These are phyloP conservation scores for Bothrops jararaca DNA, from an alignment of 2,113 vertebrate genomes.

Conservation along the genomic window DNA sequence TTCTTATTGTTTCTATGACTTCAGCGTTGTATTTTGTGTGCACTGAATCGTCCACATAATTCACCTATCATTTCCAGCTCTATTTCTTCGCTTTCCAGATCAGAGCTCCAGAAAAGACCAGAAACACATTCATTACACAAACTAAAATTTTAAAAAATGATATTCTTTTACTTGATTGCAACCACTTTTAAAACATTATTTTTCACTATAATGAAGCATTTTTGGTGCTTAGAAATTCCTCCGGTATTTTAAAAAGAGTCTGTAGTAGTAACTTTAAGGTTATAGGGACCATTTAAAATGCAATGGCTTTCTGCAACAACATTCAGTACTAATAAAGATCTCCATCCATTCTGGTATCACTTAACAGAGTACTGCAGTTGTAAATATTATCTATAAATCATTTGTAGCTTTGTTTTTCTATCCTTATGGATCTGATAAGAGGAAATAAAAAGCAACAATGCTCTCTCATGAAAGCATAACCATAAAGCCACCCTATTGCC, in stretches of 20 bases:
- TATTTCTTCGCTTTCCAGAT: background rate
- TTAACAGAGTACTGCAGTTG: constrained; percentile 32
- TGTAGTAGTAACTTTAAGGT: background rate
- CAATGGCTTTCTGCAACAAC: background rate
- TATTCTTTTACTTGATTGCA: background rate
- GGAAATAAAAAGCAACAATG: background rate
- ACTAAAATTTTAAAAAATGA: background rate
- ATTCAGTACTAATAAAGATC: background rate
- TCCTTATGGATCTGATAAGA: constrained; percentile 24
- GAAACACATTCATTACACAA: background rate
- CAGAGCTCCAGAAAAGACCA: background rate
- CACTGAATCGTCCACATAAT: background rate
- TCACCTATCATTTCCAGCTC: background rate
- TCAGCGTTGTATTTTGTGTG: background rate
- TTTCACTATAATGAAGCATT: background rate
- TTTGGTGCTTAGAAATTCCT: background rate
- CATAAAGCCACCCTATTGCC: background rate
- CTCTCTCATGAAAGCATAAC: constrained; percentile 4
- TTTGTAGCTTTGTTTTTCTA: constrained; percentile 15
- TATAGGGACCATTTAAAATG: rapidly evolving
- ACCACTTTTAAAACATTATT: background rate
- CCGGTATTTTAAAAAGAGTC: rapidly evolving
- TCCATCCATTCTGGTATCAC: background rate
- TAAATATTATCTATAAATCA: constrained; percentile 25
- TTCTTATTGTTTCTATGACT: background rate